Base-by-base conservation (phyloP, 2,113 vertebrate species). In the Phalacrocorax carbo region DNA sequence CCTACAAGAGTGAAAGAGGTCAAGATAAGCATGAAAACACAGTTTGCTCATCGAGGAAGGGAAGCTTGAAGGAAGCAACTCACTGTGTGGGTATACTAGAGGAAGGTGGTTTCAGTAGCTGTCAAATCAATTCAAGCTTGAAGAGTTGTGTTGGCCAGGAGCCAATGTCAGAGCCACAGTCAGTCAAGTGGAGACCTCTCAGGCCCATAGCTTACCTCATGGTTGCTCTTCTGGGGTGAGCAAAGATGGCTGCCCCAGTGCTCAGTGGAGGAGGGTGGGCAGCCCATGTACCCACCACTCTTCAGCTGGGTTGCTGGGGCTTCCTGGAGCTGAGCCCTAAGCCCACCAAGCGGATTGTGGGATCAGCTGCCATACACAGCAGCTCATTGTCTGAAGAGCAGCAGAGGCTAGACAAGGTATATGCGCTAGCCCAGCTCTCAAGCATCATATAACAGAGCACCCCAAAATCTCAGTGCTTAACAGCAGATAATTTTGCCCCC, bases 331-430 rank as follows among this genome's bases (percentile, higher is more conserved):
- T 65, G 32, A 5, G 2, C 20, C 54, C 61, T 65, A 52, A 19
- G 30, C 23, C 25, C 11, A 30, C 13, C 32, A 10, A 7, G 10
- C 0, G 2, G 6, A 4, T 8, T 48, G 17, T 48, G 25, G 7
- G 3, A 1, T 36, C 30, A 10, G 6, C 16, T n/a, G 38, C 36
- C 22, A 9, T 0, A 0, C 18, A 26, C 4, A 18, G 46, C 2
- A 3, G 0, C 52, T 77, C 2, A 1, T 23, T 32, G 16, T 75
- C 23, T 72, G 49, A 77, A 15, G 5, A 77, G 42, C 23, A 36
- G 49, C 54, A 57, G 36, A 70, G 54, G 18, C 23, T n/a, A 22
- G 27, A 36, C 2, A 3, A 70, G 9, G 16, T 10, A 9, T 19
- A 36, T 11, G 15, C 9, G 25, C 1, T n/a, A 58, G 26, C 27